A percentile compares a stretch with the other conserved stretches of the same genome.
These are phyloP conservation scores for Drosophila ohnishii DNA, from an alignment of 1,140 invertebrate genomes.

Conservation along the genomic window DNA sequence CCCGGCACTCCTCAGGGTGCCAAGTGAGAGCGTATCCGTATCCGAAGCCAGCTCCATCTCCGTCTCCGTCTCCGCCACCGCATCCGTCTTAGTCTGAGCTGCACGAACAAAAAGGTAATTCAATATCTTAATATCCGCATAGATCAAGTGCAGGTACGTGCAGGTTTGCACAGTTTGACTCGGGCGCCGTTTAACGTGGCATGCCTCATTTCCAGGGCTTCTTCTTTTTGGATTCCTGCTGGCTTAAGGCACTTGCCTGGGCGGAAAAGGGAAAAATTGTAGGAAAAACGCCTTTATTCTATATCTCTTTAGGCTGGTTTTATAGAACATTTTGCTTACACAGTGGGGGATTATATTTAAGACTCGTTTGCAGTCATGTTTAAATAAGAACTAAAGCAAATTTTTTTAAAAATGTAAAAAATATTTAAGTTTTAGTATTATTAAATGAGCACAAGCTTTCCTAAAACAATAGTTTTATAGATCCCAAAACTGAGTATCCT, in stretches of 20 bases:
- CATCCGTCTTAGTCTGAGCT: slow-evolving; percentile 51
- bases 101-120: slow-evolving; percentile 78
- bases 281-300: slow-evolving; percentile 1
- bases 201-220: slow-evolving; percentile 63
- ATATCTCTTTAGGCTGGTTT: slow-evolving; percentile 5
- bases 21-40: slow-evolving; percentile 39
- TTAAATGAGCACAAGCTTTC: too few species aligned
- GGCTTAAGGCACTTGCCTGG: background rate
- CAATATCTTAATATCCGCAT: slow-evolving; percentile 81
- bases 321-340: slow-evolving; percentile 21
- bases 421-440: too few species aligned
- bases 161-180: slow-evolving; percentile 79
- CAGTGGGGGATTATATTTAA: background rate
- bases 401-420: too few species aligned
- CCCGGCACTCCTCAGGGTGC: slow-evolving; percentile 30
- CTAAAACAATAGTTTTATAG: too few species aligned
- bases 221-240: slow-evolving; percentile 33
- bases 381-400: too few species aligned
- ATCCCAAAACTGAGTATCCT: too few species aligned
- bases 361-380: background rate
- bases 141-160: slow-evolving; percentile 81
- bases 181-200: slow-evolving; percentile 71
- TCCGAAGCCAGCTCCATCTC: slow-evolving; percentile 2
- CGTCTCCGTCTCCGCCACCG: slow-evolving; percentile 8
- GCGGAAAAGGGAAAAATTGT: background rate